Base-by-base conservation (phyloP, 2,888 invertebrate species). In the Lasioglossum vierecki region DNA sequence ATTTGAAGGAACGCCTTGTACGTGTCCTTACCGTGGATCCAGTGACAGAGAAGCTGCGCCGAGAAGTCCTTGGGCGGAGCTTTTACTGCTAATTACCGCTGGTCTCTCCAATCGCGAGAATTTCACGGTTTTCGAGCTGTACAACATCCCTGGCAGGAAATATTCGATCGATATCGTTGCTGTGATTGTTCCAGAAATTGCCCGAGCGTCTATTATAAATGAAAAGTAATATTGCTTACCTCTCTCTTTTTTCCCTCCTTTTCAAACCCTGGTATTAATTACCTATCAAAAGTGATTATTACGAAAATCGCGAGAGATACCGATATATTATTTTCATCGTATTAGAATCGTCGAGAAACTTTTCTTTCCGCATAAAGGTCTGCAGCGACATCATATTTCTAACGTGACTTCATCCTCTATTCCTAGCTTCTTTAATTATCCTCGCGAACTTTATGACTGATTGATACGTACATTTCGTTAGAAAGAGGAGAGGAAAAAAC, bases 11-110 rank as follows among this genome's bases (percentile, higher is more conserved):
- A 82, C 75, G 53, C 18, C 63, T 70, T 9, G 46, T 70, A 66
- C 46, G 39, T 22, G 70, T 77, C 71, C 70, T n/a, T 70, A 70
- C 35, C 18, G 85, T 26, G 72, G 60, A 53, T 77, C 75, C 41
- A n/a, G 57, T 39, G 60, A 77, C 76, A 53, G 77, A 79, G 79
- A 82, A 82, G 60, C 26, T 18, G 22, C 39, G 11, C 35, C 63
- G 3, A 68, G 46, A 22, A 73, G 79, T 80, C 60, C 63, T 76
- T 74, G 78, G 39, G 73, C 76, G 80, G 22, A 77, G 39, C 79
- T 76, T 87, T 89, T 89, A 89, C 83, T 82, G 80, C 81, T 89
- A 87, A 84, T 88, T 88, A 87, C 57, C 78, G 70, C 66, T 78
- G 44, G 74, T 73, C 78, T 11, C 60, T 13, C 60, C 76, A 83